These are phyloP conservation scores for Pelosia muscerda DNA, from an alignment of 2,888 invertebrate genomes.

Conservation along the genomic window DNA sequence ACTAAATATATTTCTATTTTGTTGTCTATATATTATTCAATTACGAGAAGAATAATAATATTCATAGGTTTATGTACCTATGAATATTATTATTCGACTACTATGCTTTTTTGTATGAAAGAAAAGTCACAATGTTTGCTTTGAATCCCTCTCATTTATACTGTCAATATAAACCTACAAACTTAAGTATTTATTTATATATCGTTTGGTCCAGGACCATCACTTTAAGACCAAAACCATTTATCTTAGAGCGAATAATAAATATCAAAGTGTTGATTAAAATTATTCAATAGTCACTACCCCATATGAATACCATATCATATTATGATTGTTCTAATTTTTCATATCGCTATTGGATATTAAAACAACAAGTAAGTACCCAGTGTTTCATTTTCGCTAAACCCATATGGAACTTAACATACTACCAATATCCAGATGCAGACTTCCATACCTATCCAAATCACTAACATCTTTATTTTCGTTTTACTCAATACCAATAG, in stretches of 20 bases:
- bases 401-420: background rate
- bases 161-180: too few relatives aligned
- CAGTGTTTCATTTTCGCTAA: too few relatives aligned
- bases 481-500: slow-evolving; percentile 41
- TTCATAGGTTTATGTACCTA: too few relatives aligned
- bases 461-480: slow-evolving; percentile 10
- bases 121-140: background rate
- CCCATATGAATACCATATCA: background rate
- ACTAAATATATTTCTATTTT: slow-evolving; percentile 64
- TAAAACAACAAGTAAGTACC: too few relatives aligned
- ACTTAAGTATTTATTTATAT: too few relatives aligned
- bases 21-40: too few relatives aligned
- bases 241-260: background rate
- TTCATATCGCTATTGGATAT: too few relatives aligned
- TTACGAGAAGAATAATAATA: background rate
- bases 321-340: background rate
- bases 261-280: background rate
- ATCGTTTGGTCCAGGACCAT: too few relatives aligned
- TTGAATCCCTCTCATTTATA: background rate
- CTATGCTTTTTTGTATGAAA: too few relatives aligned
- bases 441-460: background rate
- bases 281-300: background rate
- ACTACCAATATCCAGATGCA: background rate
- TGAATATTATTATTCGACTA: too few relatives aligned
- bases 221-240: too few relatives aligned